A percentile compares a stretch with the other conserved stretches of the same genome.
Conservation (phyloP, 2,888 invertebrate genomes). For the Drosophila dives region DNA sequence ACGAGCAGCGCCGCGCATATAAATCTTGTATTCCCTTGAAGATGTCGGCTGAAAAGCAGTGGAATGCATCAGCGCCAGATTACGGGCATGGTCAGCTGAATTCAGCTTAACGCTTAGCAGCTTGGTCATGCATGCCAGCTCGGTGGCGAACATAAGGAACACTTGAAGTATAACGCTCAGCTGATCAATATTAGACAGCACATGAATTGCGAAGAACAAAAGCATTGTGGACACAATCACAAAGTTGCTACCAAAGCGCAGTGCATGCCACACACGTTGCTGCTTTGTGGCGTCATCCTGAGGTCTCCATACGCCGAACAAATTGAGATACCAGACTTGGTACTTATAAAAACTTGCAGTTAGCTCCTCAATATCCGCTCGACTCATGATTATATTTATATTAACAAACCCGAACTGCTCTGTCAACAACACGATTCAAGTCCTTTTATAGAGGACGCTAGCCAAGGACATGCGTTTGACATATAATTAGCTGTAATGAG, state of each 20-base stretch:
- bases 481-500: constrained; percentile 55
- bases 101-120: constrained; percentile 47
- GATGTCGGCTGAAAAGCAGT: constrained; percentile 32
- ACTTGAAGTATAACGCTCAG: constrained; percentile 69
- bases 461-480: constrained; percentile 4
- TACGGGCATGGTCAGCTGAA: constrained; percentile 20
- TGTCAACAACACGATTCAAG: neutral
- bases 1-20: constrained; percentile 17
- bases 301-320: constrained; percentile 55
- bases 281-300: neutral
- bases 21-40: constrained; percentile 38
- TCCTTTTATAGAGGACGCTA: constrained; percentile 28
- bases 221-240: constrained; percentile 57
- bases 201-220: constrained; percentile 60
- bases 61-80: constrained; percentile 50
- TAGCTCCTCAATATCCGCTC: constrained; percentile 11
- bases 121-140: constrained; percentile 67
- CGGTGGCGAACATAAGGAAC: constrained; percentile 72
- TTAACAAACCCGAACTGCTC: neutral
- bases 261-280: constrained; percentile 22
- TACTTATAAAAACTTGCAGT: constrained; percentile 59
- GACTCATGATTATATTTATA: constrained; percentile 41
- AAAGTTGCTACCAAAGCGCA: constrained; percentile 37
- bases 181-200: constrained; percentile 54
- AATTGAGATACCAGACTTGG: constrained; percentile 55